Percentiles rank a stretch among this genome's conserved stretches.
These are phyloP conservation scores for Cataglyphis cursor DNA, from an alignment of 2,888 invertebrate species.

Conservation along the genomic window DNA sequence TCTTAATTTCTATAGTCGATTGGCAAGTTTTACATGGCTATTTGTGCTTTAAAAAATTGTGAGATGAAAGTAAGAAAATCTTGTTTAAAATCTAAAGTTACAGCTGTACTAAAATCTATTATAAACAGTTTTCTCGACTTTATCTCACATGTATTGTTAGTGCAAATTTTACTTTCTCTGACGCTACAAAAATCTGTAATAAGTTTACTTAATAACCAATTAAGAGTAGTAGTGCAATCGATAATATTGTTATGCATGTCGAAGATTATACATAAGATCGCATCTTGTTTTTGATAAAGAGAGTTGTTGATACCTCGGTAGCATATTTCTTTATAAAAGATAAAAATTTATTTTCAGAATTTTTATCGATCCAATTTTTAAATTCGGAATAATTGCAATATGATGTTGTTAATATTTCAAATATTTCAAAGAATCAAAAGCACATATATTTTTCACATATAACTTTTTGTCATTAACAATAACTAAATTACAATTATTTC, in stretches of 20 bases:
- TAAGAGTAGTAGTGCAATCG: not conserved
- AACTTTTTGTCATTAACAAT: not conserved
- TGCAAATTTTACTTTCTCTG: not conserved
- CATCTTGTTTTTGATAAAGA: not conserved
- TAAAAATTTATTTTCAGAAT: not conserved
- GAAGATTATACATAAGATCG: not conserved
- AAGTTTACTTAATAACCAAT: not conserved
- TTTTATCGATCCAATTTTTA: not conserved
- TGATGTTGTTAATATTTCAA: conserved; percentile 1
- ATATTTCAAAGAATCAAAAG: not conserved
- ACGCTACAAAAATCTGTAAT: not conserved
- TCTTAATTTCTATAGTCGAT: not conserved
- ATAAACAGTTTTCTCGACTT: not conserved
- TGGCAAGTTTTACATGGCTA: not conserved
- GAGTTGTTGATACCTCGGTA: not conserved
- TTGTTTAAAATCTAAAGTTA: not conserved
- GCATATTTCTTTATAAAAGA: not conserved
- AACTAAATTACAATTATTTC: not conserved
- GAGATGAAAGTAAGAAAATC: not conserved
- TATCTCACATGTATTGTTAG: not conserved
- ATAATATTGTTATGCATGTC: conserved; percentile 5
- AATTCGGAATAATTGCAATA: not conserved
- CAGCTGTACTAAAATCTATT: not conserved
- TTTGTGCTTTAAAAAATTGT: not conserved
- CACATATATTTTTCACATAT: not conserved